Conservation (phyloP, 2,113 vertebrate genomes). For the Podarcis cretensis region DNA sequence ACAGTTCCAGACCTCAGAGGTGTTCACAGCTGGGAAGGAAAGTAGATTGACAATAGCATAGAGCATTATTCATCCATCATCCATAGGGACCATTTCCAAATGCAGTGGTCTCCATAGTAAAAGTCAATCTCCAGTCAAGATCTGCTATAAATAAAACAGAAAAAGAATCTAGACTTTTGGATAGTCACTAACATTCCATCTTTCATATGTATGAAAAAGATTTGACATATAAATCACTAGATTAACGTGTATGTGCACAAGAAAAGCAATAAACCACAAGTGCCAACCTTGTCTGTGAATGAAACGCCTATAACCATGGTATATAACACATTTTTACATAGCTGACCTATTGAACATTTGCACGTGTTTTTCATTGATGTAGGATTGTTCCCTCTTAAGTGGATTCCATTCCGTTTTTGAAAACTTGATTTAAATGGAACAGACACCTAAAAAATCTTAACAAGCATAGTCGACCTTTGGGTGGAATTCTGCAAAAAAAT, state of each 20-base stretch:
- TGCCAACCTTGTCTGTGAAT: conserved; percentile 61
- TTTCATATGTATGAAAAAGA: conserved; percentile 25
- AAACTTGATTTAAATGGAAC: conserved; percentile 73
- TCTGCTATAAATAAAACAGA: neutral
- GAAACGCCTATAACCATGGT: conserved; percentile 69
- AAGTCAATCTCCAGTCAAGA: conserved; percentile 22
- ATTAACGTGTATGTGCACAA: conserved; percentile 45
- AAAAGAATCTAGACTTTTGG: conserved; percentile 19
- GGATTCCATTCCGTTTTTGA: conserved; percentile 56
- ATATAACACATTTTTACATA: conserved; percentile 71
- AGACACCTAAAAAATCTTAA: conserved; percentile 75
- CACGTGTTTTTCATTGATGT: conserved; percentile 76
- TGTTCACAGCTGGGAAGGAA: neutral
- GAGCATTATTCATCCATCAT: neutral
- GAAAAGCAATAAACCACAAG: conserved; percentile 63
- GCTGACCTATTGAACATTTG: conserved; percentile 69
- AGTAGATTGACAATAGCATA: neutral
- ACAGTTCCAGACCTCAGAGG: conserved; percentile 16
- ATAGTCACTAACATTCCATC: conserved; percentile 11
- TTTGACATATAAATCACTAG: conserved; percentile 15
- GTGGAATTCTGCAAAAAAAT: conserved; percentile 47
- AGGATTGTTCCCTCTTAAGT: conserved; percentile 66
- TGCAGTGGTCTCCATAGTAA: neutral
- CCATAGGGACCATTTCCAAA: neutral
- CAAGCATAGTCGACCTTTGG: conserved; percentile 66